A percentile compares a stretch with the other conserved stretches of the same genome.
Conservation (phyloP, 2,113 vertebrate species). For the Bufo gargarizans region DNA sequence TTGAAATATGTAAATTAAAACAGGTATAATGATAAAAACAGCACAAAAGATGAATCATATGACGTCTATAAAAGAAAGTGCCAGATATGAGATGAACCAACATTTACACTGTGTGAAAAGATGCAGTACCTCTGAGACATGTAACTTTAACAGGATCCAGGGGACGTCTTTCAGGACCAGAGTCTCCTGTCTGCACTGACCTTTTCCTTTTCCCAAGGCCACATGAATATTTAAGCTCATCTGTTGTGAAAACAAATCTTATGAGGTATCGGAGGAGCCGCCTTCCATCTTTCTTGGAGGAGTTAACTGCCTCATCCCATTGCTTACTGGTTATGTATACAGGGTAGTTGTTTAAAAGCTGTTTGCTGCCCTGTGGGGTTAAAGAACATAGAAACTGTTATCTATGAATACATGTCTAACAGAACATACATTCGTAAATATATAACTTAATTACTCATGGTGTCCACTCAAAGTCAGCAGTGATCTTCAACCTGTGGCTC, state of each 20-base stretch:
- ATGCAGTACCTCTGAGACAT: slow-evolving; percentile 98
- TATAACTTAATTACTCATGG: too few relatives aligned
- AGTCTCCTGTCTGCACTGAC: slow-evolving; percentile 95
- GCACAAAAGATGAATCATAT: neutral
- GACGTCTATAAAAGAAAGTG: neutral
- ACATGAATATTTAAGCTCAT: slow-evolving; percentile 99
- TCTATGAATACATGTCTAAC: neutral
- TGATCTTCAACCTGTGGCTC: too few relatives aligned
- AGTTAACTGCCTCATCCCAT: slow-evolving; percentile 98
- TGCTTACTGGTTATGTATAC: slow-evolving; percentile 98
- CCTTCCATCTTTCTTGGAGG: slow-evolving; percentile 96
- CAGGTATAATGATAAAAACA: neutral
- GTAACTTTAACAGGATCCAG: slow-evolving; percentile 99
- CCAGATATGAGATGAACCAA: slow-evolving; percentile 76
- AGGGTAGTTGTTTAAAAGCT: slow-evolving; percentile 98
- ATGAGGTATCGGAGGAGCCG: slow-evolving; percentile 97
- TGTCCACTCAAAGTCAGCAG: too few relatives aligned
- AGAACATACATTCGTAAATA: too few relatives aligned
- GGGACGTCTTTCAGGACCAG: slow-evolving; percentile 94
- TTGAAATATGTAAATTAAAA: neutral
- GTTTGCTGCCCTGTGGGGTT: slow-evolving; percentile 90
- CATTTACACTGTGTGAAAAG: slow-evolving; percentile 78
- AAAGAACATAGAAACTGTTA: slow-evolving; percentile 51
- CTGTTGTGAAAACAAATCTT: slow-evolving; percentile 97
- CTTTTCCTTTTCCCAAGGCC: slow-evolving; percentile 99